phyloP scores from a whole-genome alignment of 2,797 vertebrate genomes.

The Morus bassanus region DNA sequence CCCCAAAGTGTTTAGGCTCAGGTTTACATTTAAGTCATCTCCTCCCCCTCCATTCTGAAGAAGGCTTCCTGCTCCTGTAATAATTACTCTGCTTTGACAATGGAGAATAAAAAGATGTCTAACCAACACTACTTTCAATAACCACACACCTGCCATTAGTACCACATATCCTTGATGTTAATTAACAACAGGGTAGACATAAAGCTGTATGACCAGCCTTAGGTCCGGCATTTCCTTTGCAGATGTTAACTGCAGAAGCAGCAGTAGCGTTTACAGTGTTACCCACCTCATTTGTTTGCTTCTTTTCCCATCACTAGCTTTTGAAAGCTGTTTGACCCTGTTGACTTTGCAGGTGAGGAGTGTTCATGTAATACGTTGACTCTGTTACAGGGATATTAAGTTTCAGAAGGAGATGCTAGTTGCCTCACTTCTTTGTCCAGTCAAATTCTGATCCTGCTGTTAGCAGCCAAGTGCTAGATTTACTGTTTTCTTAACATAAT shows the following conservation, averaged over 20 bases:
- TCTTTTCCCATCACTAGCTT: background rate
- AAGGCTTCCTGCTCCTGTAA: background rate
- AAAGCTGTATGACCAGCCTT: background rate
- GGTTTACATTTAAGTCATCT: background rate
- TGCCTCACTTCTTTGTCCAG: background rate
- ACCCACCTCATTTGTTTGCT: background rate
- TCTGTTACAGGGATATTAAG: background rate
- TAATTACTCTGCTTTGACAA: background rate
- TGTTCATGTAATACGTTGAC: background rate
- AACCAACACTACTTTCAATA: background rate
- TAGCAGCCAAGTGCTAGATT: background rate
- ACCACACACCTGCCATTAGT: background rate
- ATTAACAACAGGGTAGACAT: background rate
- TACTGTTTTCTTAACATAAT: background rate
- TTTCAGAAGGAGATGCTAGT: slow-evolving; percentile 33
- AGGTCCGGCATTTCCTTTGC: background rate
- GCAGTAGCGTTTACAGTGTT: background rate
- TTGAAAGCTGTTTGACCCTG: slow-evolving; percentile 17
- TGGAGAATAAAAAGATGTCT: background rate
- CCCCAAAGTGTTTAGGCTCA: background rate
- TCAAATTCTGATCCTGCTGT: background rate
- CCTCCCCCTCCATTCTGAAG: background rate
- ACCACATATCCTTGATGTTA: background rate
- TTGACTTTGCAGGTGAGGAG: slow-evolving; percentile 5
- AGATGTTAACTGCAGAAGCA: background rate